phyloP scores from a whole-genome alignment of 2,888 invertebrate species.

The Marasmarcha lunaedactyla region DNA sequence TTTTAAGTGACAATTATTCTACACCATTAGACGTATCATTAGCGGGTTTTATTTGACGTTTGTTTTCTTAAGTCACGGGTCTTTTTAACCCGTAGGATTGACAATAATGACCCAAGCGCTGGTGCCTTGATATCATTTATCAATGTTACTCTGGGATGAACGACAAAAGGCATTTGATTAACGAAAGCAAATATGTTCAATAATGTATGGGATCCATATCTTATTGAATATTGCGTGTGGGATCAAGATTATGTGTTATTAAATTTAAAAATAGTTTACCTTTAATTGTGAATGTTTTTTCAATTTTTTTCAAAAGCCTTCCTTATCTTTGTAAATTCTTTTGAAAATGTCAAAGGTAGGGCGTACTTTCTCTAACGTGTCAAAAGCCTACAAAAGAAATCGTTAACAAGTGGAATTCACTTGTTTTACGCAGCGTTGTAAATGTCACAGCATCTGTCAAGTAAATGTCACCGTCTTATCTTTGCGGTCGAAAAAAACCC shows the following conservation, averaged over 20 bases:
- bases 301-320: too few species aligned
- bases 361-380: too few species aligned
- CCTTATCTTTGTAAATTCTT: too few species aligned
- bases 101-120: conserved; percentile 18
- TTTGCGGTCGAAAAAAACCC: conserved; percentile 41
- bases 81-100: conserved; percentile 26
- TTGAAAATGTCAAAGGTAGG: too few species aligned
- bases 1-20: conserved; percentile 47
- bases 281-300: too few species aligned
- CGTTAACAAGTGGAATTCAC: conserved; percentile 21
- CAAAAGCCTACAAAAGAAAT: too few species aligned
- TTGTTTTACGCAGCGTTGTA: conserved; percentile 44
- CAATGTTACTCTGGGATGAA: conserved; percentile 27
- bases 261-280: too few species aligned
- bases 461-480: conserved; percentile 53
- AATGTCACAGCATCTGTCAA: conserved; percentile 62
- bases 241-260: too few species aligned
- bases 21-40: conserved; percentile 58
- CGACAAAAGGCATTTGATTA: conserved; percentile 56
- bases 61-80: conserved; percentile 46
- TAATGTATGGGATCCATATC: background rate
- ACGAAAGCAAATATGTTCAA: conserved; percentile 49
- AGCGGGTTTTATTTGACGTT: conserved; percentile 41
- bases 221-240: conserved; percentile 3
- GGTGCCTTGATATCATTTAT: conserved; percentile 51